Percentiles rank a stretch among this genome's conserved stretches.
Evolutionary conservation across 2,113 vertebrate genomes (phyloP).

Genomic region (Todiramphus saurophagus): DNA sequence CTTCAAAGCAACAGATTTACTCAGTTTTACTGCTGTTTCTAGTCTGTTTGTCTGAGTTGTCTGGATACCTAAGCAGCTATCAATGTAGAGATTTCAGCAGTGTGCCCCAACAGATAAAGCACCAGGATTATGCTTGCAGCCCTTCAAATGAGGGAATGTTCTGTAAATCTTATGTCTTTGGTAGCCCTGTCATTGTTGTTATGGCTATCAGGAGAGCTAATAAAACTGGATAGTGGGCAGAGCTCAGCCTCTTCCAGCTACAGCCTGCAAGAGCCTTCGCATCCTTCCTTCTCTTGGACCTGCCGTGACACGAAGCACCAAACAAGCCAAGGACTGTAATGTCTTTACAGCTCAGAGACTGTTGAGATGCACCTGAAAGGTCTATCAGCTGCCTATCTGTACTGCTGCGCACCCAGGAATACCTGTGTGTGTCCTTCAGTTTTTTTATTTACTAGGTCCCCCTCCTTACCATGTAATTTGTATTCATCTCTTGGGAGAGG

Average conservation of each 20-base stretch:
- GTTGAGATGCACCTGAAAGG: not conserved
- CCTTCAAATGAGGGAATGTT: not conserved
- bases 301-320: not conserved
- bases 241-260: not conserved
- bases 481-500: not conserved
- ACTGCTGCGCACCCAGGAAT: fast-evolving
- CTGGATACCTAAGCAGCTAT: not conserved
- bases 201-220: not conserved
- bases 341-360: not conserved
- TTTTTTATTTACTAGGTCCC: not conserved
- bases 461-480: not conserved
- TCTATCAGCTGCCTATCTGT: not conserved
- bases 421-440: not conserved
- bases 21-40: not conserved
- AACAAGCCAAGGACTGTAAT: not conserved
- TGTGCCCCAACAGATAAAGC: not conserved
- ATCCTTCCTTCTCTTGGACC: not conserved
- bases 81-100: not conserved
- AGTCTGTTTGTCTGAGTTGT: not conserved
- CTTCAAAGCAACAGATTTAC: not conserved
- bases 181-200: not conserved
- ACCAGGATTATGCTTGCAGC: not conserved
- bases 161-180: not conserved
- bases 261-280: fast-evolving
- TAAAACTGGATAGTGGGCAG: not conserved